phyloP scores from a whole-genome alignment of 2,888 invertebrate species.

The Scotopteryx bipunctaria region DNA sequence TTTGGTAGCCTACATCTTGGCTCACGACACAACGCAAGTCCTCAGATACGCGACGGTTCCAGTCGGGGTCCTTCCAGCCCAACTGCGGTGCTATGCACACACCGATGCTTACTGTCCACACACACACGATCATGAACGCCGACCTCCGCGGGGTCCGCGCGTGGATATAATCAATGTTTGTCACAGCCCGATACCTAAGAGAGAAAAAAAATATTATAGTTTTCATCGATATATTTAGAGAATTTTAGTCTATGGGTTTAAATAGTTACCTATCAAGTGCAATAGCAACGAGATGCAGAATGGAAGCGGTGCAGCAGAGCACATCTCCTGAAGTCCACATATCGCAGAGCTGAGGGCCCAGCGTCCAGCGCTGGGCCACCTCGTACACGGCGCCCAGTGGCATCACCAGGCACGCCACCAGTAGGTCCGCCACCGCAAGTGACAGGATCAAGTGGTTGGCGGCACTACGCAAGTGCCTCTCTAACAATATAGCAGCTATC shows the following conservation, averaged over 20 bases:
- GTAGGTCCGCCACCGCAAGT: constrained; percentile 94
- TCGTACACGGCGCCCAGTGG: constrained; percentile 90
- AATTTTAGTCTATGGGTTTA: background rate
- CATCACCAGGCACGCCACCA: constrained; percentile 93
- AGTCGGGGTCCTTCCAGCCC: constrained; percentile 89
- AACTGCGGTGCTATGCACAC: constrained; percentile 94
- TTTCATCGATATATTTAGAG: background rate
- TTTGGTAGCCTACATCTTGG: constrained; percentile 92
- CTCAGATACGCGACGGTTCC: constrained; percentile 81
- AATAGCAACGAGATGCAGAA: constrained; percentile 91
- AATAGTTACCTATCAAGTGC: constrained; percentile 89
- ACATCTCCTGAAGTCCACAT: constrained; percentile 98
- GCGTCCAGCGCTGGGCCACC: constrained; percentile 91
- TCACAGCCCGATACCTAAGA: constrained; percentile 93
- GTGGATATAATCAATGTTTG: constrained; percentile 94
- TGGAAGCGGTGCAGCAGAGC: constrained; percentile 93
- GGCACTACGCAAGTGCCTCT: constrained; percentile 93
- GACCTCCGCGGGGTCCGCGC: constrained; percentile 90
- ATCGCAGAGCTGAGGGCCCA: constrained; percentile 94
- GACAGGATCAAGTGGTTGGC: constrained; percentile 96
- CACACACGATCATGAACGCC: constrained; percentile 90
- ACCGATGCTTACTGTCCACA: constrained; percentile 92
- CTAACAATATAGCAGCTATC: constrained; percentile 95
- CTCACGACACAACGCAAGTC: constrained; percentile 91
- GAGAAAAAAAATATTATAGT: constrained; percentile 12